phyloP scores from a whole-genome alignment of 2,888 invertebrate genomes.

The Gortyna flavago region DNA sequence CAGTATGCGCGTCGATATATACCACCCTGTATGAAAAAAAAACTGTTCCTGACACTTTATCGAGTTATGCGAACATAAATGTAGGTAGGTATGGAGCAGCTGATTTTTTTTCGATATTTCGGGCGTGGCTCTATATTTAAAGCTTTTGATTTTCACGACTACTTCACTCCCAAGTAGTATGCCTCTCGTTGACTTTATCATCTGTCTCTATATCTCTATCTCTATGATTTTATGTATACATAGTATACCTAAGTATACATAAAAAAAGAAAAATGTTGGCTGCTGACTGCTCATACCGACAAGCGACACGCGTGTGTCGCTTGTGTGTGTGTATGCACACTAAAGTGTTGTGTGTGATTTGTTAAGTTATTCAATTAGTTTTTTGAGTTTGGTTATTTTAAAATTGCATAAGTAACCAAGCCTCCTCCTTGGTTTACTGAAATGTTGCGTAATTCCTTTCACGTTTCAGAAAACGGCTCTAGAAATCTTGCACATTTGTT shows the following conservation, averaged over 20 bases:
- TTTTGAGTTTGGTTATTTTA: background rate
- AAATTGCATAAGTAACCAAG: too few relatives aligned
- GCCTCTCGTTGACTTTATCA: background rate
- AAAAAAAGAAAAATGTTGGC: background rate
- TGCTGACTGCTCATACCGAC: background rate
- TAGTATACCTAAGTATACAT: too few relatives aligned
- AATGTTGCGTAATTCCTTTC: conserved; percentile 26
- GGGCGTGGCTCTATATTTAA: background rate
- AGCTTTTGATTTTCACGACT: background rate
- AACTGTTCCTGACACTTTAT: background rate
- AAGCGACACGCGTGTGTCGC: too few relatives aligned
- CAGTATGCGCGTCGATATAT: too few relatives aligned
- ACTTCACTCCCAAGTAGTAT: background rate
- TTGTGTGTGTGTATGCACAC: too few relatives aligned
- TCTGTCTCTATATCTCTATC: too few relatives aligned
- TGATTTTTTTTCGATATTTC: background rate
- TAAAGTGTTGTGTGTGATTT: too few relatives aligned
- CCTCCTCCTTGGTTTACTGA: background rate
- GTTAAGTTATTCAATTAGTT: background rate
- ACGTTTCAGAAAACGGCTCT: conserved; percentile 16
- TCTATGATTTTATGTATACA: too few relatives aligned
- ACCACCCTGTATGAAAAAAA: background rate
- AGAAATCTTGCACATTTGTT: background rate
- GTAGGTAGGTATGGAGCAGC: background rate
- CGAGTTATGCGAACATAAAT: background rate